Conservation (phyloP, 2,113 vertebrate species). For the Crotalus horridus region DNA sequence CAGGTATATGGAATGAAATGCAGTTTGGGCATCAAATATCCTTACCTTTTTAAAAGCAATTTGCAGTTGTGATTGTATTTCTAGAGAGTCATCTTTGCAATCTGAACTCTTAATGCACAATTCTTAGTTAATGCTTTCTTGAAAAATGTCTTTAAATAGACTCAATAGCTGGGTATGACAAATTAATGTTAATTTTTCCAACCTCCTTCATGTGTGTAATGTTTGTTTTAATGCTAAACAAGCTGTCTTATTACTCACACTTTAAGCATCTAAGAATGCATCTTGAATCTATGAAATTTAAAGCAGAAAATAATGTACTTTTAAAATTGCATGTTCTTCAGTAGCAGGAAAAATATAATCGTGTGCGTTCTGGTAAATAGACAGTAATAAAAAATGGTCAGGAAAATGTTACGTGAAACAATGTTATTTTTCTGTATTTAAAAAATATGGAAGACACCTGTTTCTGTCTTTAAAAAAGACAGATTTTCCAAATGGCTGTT, state of each 20-base stretch:
- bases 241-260: slow-evolving; percentile 38
- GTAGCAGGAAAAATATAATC: neutral
- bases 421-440: neutral
- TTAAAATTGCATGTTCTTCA: neutral
- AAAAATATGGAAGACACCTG: neutral
- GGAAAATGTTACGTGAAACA: neutral
- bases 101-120: slow-evolving; percentile 54
- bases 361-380: neutral
- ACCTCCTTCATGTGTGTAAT: neutral
- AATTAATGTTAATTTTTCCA: slow-evolving; percentile 23
- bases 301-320: neutral
- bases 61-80: slow-evolving; percentile 53
- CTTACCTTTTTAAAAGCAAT: slow-evolving; percentile 50
- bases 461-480: neutral
- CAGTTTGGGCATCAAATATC: slow-evolving; percentile 35
- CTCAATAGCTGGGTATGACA: slow-evolving; percentile 3
- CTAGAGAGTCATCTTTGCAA: slow-evolving; percentile 39
- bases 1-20: neutral
- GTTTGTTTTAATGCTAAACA: slow-evolving; percentile 56
- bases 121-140: slow-evolving; percentile 27
- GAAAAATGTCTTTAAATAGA: slow-evolving; percentile 33
- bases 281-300: slow-evolving; percentile 7
- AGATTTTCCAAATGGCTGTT: neutral
- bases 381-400: neutral
- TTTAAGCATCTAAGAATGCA: slow-evolving; percentile 38